A percentile compares a stretch with the other conserved stretches of the same genome.
Conservation (phyloP, 2,797 vertebrate species). For the Helicolenus hilgendorfi region DNA sequence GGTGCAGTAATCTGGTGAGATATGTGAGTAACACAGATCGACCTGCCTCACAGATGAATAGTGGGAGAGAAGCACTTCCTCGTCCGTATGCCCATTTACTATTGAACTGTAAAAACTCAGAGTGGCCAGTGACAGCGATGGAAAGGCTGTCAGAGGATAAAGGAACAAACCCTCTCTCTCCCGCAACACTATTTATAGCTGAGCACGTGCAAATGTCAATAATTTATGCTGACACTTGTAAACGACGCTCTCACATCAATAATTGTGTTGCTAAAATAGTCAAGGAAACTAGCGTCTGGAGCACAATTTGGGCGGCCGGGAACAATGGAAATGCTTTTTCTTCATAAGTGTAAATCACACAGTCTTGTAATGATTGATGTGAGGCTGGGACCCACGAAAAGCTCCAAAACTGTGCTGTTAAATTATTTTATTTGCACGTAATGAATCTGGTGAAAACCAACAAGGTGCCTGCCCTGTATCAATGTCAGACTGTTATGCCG, state of each 20-base stretch:
- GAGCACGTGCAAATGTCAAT: conserved; percentile 77
- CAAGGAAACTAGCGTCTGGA: conserved; percentile 43
- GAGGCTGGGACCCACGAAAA: neutral
- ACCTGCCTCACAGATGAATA: conserved; percentile 34
- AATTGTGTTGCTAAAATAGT: conserved; percentile 76
- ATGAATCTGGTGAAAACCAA: conserved; percentile 11
- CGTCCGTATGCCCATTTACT: conserved; percentile 43
- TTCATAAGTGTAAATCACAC: neutral
- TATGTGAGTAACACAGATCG: neutral
- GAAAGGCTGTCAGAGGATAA: conserved; percentile 70
- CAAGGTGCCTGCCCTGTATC: conserved; percentile 45
- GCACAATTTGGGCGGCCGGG: conserved; percentile 20
- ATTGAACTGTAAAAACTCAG: conserved; percentile 30
- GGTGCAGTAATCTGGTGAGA: neutral
- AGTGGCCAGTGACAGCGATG: conserved; percentile 52
- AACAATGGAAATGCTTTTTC: conserved; percentile 6
- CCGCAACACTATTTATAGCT: conserved; percentile 80
- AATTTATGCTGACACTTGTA: conserved; percentile 86
- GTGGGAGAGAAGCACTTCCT: conserved; percentile 42
- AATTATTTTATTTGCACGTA: conserved; percentile 27
- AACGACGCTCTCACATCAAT: conserved; percentile 82
- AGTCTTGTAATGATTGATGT: neutral
- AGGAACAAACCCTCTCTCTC: conserved; percentile 49
- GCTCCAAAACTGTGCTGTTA: neutral
- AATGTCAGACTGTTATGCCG: conserved; percentile 67